Conservation (phyloP, 2,113 vertebrate species). For the Illadopsis cleaveri region DNA sequence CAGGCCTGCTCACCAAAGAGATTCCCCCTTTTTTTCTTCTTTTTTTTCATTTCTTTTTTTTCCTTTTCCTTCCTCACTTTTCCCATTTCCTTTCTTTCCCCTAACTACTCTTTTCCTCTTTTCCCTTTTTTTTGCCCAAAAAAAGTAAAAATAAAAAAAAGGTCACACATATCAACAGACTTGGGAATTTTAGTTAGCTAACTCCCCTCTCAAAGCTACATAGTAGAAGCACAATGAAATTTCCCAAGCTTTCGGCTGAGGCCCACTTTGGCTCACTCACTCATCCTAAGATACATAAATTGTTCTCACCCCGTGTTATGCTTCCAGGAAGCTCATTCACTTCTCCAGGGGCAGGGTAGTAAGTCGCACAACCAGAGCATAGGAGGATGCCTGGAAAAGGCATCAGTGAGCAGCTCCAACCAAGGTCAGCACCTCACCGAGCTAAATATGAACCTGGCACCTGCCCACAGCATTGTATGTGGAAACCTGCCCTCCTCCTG, state of each 20-base stretch:
- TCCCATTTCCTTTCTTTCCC: neutral
- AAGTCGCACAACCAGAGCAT: neutral
- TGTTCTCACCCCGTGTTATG: neutral
- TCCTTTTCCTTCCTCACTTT: neutral
- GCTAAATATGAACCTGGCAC: neutral
- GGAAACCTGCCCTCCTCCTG: neutral
- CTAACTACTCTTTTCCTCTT: neutral
- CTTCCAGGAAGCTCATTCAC: neutral
- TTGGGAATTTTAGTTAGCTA: neutral
- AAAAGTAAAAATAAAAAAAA: neutral
- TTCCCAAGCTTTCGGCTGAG: neutral
- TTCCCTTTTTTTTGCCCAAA: neutral
- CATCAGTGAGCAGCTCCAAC: neutral
- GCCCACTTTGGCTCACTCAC: neutral
- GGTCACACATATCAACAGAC: neutral
- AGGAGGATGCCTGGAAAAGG: neutral
- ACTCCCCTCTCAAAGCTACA: neutral
- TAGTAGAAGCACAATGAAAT: neutral
- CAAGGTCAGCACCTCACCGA: rapidly evolving
- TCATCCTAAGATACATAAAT: neutral
- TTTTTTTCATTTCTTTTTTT: neutral
- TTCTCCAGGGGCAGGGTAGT: neutral
- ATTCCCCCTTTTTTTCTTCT: neutral
- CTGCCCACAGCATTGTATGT: rapidly evolving
- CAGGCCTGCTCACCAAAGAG: neutral